Evolutionary conservation across 2,797 vertebrate species (phyloP).

Genomic region (Buceros bicornis): DNA sequence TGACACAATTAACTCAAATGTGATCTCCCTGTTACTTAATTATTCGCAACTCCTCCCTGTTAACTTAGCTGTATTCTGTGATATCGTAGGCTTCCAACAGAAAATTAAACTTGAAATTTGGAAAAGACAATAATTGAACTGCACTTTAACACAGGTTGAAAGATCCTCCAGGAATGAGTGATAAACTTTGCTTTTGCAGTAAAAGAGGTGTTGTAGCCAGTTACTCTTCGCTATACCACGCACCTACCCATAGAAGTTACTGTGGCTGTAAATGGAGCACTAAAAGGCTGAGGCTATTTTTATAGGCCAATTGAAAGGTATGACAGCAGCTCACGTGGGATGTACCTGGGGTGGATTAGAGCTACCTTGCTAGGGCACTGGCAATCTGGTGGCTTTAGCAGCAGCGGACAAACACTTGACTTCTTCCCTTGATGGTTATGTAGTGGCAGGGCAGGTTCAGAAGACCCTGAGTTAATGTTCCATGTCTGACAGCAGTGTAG

Average conservation of each 20-base stretch:
- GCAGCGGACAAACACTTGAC: no score
- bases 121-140: not conserved
- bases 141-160: not conserved
- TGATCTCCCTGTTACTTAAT: not conserved
- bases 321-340: not conserved
- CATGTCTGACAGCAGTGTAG: rapidly evolving
- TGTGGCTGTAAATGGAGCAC: not conserved
- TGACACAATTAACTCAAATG: not conserved
- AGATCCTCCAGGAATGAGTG: not conserved
- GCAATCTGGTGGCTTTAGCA: not conserved
- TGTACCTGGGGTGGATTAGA: rapidly evolving
- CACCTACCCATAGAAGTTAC: not conserved
- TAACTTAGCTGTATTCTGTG: not conserved
- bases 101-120: not conserved
- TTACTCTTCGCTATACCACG: not conserved
- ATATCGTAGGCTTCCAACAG: not conserved
- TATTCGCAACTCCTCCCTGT: not conserved
- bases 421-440: not conserved
- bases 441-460: rapidly evolving
- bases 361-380: not conserved
- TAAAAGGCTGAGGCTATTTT: not conserved
- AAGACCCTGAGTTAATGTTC: not conserved
- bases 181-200: not conserved
- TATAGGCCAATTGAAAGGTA: not conserved
- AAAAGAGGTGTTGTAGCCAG: not conserved